These are phyloP conservation scores for Xanthia icteritia DNA, from an alignment of 2,888 invertebrate species.

Conservation along the genomic window DNA sequence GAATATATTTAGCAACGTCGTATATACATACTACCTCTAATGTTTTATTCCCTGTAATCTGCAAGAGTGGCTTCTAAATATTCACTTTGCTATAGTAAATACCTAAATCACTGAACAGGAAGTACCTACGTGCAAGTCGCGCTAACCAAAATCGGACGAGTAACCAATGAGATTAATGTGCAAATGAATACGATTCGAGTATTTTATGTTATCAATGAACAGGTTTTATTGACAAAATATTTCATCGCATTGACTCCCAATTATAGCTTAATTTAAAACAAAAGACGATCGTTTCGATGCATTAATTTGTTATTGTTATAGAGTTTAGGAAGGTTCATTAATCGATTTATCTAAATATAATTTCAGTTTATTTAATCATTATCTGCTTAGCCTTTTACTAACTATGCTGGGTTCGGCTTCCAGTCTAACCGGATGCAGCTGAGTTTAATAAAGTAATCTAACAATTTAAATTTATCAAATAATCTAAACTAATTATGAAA, in stretches of 20 bases:
- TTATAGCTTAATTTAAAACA: conserved; percentile 1
- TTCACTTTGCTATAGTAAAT: conserved; percentile 72
- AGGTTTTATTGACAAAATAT: conserved; percentile 3
- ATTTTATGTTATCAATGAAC: neutral
- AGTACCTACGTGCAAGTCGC: conserved; percentile 7
- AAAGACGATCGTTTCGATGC: neutral
- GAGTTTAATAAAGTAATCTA: no score
- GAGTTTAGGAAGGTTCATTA: no score
- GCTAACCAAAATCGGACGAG: conserved; percentile 3
- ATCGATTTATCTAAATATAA: neutral
- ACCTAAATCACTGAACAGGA: conserved; percentile 72
- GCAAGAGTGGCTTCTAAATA: conserved; percentile 73
- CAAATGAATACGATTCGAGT: conserved; percentile 18
- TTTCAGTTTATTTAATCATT: no score
- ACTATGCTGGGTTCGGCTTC: no score
- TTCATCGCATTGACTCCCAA: neutral
- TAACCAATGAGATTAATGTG: conserved; percentile 14
- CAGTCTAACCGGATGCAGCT: no score
- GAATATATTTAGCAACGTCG: neutral
- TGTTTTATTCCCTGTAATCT: conserved; percentile 78
- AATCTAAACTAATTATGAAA: neutral
- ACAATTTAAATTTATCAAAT: neutral
- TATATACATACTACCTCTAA: conserved; percentile 56
- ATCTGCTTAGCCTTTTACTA: no score
- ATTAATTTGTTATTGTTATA: no score